Evolutionary conservation across 2,888 invertebrate species (phyloP).

Genomic region (Saturnia japonica): DNA sequence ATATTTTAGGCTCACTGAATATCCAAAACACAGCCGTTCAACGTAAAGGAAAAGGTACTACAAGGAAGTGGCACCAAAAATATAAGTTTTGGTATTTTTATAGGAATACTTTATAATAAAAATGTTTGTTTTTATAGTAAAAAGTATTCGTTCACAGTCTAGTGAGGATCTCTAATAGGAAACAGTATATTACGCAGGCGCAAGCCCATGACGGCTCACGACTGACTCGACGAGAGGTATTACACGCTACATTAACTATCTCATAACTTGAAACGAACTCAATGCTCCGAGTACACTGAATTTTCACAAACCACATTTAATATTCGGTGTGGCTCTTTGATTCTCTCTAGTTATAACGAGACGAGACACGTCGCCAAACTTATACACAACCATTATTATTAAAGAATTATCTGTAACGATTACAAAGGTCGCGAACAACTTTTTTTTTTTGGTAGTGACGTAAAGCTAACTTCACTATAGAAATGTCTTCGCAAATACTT

Average conservation of each 20-base stretch:
- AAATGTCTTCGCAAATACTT: too few species aligned
- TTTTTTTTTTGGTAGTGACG: too few species aligned
- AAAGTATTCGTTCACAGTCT: neutral
- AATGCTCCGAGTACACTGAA: neutral
- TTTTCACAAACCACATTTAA: neutral
- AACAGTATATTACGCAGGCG: neutral
- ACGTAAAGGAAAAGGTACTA: too few species aligned
- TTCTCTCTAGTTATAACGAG: neutral
- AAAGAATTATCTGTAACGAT: neutral
- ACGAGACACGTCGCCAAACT: neutral
- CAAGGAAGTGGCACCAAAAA: too few species aligned
- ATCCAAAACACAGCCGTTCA: too few species aligned
- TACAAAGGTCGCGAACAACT: neutral
- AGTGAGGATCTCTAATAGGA: neutral
- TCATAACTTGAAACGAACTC: conserved; percentile 2
- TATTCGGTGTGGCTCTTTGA: neutral
- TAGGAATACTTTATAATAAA: neutral
- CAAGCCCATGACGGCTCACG: neutral
- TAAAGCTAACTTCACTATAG: too few species aligned
- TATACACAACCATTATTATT: neutral
- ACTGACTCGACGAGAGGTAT: conserved; percentile 3
- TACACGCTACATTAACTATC: conserved; percentile 3
- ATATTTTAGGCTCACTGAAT: too few species aligned
- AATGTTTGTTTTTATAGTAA: neutral
- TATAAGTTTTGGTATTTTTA: neutral